Conservation (phyloP, 2,797 vertebrate species). For the Pipistrellus pipistrellus region DNA sequence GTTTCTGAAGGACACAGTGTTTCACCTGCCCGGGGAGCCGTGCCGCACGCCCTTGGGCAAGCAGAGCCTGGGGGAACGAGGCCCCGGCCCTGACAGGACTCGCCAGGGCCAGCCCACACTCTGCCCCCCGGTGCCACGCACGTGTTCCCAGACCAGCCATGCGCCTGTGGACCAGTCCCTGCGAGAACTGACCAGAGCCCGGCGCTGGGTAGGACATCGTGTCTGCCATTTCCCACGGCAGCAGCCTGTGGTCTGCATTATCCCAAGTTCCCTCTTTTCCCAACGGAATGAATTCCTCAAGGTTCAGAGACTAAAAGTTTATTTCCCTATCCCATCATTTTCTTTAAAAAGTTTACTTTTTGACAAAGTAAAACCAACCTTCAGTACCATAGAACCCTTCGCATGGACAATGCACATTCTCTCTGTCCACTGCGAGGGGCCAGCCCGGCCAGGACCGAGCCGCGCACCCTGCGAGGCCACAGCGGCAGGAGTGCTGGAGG, state of each 20-base stretch:
- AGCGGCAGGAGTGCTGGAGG: constrained; percentile 34
- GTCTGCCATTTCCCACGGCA: not conserved
- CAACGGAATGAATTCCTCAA: constrained; percentile 36
- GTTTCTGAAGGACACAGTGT: not conserved
- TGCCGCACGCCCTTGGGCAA: not conserved
- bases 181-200: not conserved
- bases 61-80: not conserved
- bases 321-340: constrained; percentile 74
- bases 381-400: constrained; percentile 83
- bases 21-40: no score
- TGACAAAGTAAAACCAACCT: constrained; percentile 76
- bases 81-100: not conserved
- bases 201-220: not conserved
- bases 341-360: constrained; percentile 75
- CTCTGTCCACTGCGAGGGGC: constrained; percentile 81
- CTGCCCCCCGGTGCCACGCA: not conserved
- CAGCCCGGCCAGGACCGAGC: constrained; percentile 68
- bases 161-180: not conserved
- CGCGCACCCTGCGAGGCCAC: not conserved
- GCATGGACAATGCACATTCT: constrained; percentile 65
- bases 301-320: constrained; percentile 71
- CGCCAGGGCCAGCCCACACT: not conserved
- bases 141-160: not conserved
- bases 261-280: not conserved
- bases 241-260: not conserved